Evolutionary conservation across 2,888 invertebrate genomes (phyloP), one percentile per base, ranked within the genome.

Genomic region (Clivina fossor): DNA sequence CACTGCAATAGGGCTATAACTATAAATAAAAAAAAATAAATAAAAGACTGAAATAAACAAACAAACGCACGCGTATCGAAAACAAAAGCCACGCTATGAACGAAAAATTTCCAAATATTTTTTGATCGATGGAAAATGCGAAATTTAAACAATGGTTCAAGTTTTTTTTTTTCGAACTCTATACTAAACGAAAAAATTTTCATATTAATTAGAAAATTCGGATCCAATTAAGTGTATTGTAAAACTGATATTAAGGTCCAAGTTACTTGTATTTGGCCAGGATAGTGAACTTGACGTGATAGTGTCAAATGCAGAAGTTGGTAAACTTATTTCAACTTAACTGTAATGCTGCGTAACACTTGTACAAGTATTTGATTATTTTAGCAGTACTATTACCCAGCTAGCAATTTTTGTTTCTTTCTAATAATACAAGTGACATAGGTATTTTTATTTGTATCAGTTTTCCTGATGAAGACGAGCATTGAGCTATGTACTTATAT

Each of bases 171-270:
- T 19, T 40, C 19, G 40, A 40, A 16, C 40, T 7, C 22, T 13
- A 32, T 64, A 65, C 67, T 66, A 68, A 68, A 68, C 64, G 68
- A 65, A 68, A 67, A 68, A 70, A 74, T 72, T 72, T 73, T 73
- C 71, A 71, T 72, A 72, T 74, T 74, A 74, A 74, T 74, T 74
- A 74, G 73, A 44, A 51, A 73, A 73, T 73, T 71, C 71, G 70
- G 68, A 73, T 74, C 73, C 74, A 74, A 74, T 74, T 74, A 73
- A 51, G 32, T 43, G 41, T 22, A 26, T 30, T 40, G 43, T 51
- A 22, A 33, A 33, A 15, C 13, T 33, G 40, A 19, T 19, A 19
- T 40, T 22, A 22, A 40, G 19, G 40, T 40, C 40, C 30, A 11
- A 30, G 30, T 11, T 30, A 22, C 19, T 19, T 40, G 40, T 19